Base-by-base conservation (phyloP, 2,888 invertebrate genomes). In the Formica aserva region DNA sequence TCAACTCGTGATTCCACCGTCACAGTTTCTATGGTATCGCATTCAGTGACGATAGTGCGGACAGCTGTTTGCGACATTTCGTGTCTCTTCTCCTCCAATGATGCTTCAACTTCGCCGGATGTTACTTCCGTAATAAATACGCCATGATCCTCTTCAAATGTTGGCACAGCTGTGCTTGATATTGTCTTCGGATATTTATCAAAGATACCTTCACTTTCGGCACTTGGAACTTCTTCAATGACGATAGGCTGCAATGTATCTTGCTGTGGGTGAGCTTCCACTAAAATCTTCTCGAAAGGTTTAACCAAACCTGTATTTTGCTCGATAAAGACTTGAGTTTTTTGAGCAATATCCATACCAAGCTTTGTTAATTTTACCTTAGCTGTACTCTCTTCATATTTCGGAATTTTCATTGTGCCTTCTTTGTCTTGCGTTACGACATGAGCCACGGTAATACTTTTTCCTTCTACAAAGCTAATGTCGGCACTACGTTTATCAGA, bases 21-120 rank as follows among this genome's bases (percentile, higher is more conserved):
- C 18, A 91, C 92, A 8, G 94, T 93, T 83, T 94, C 90, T 18
- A 94, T 35, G 6, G 88, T 91, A 69, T 86, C 90, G 35, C 92
- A 90, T 82, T 93, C 93, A 0, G 86, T 89, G 45, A 93, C 90
- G 18, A 95, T 90, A 3, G 92, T 92, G 62, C 92, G 92, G 2
- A 88, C 88, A 32, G 95, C 93, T 72, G 85, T 91, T 84, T 89
- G 91, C 0, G 88, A 85, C 11, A 83, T 87, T 3, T 95, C 93
- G 85, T 94, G 92, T 83, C 94, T 93, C 63, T 93, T 92, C 22
- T 94, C 94, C 18, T 94, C 92, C 18, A 97, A 94, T 62, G 94
- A 91, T 65, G 94, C 95, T 94, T 97, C 97, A 91, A 95, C 95
- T 85, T 97, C 96, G 67, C 95, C 95, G 3, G 95, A 93, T 87